These are phyloP conservation scores for Nesometra sesokonis DNA, from an alignment of 35 echinoderm and acorn worm genomes.

Conservation along the genomic window DNA sequence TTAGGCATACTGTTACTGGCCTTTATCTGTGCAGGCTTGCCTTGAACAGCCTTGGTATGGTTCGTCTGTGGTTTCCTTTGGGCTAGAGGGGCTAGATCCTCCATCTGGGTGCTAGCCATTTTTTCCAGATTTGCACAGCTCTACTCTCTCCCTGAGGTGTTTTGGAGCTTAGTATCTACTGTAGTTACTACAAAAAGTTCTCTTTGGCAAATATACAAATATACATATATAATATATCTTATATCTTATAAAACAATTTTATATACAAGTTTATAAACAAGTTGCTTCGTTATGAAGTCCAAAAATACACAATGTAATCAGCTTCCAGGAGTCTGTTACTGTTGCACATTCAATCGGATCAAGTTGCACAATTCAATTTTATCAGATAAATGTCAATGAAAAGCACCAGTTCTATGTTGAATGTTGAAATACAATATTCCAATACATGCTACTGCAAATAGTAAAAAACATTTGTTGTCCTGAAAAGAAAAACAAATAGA, in stretches of 20 bases:
- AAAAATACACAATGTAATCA: background rate
- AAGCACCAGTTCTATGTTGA: background rate
- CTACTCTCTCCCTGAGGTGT: background rate
- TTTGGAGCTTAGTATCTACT: background rate
- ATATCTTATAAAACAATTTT: background rate
- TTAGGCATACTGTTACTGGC: background rate
- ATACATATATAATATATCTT: constrained; percentile 63
- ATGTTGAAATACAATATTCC: background rate
- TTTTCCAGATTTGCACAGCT: background rate
- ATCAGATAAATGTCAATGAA: background rate
- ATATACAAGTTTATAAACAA: background rate
- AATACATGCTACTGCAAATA: background rate
- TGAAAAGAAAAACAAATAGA: background rate
- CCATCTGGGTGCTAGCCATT: background rate
- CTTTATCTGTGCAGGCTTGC: background rate
- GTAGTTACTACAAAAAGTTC: constrained; percentile 13
- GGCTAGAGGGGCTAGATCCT: background rate
- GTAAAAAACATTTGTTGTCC: background rate
- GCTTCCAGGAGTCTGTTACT: background rate
- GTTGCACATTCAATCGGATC: background rate
- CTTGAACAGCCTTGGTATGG: background rate
- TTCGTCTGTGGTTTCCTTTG: background rate
- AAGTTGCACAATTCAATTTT: background rate
- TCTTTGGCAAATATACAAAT: constrained; percentile 79
- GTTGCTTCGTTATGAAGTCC: background rate